A percentile compares a stretch with the other conserved stretches of the same genome.
Conservation (phyloP, 2,888 invertebrate species). For the Eupithecia subumbrata region DNA sequence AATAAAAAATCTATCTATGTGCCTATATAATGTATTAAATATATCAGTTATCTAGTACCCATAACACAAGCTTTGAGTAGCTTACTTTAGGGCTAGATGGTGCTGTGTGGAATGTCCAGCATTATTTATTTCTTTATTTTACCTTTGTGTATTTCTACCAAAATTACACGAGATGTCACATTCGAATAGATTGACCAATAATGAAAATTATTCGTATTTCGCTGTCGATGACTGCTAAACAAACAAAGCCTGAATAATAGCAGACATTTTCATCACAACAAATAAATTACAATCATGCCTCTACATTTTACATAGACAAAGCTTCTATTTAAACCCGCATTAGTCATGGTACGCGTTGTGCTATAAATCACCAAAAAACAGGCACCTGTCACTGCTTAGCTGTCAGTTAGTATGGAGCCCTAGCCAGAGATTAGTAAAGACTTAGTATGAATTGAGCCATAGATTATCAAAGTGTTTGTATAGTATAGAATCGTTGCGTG, state of each 20-base stretch:
- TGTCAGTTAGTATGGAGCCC: constrained; percentile 27
- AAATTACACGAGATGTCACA: no score
- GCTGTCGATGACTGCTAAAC: constrained; percentile 12
- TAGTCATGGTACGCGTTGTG: constrained; percentile 73
- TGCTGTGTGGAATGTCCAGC: no score
- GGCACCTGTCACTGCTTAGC: constrained; percentile 54
- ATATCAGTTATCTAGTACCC: no score
- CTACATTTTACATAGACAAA: constrained; percentile 56
- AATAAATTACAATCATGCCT: constrained; percentile 52
- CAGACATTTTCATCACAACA: constrained; percentile 28
- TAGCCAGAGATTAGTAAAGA: constrained; percentile 20
- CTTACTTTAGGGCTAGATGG: no score
- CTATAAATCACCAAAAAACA: constrained; percentile 81
- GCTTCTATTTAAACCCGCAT: constrained; percentile 61
- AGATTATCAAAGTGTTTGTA: constrained; percentile 25
- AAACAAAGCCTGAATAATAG: constrained; percentile 28
- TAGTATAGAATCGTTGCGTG: constrained; percentile 48
- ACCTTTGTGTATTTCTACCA: no score
- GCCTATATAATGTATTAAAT: no score
- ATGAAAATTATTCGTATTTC: no score
- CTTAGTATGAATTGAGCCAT: constrained; percentile 17
- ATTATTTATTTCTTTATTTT: no score
- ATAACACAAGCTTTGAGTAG: no score
- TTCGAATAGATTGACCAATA: no score
- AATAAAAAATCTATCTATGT: no score